phyloP scores from a whole-genome alignment of 2,888 invertebrate genomes.

The Cryptus viduatorius region DNA sequence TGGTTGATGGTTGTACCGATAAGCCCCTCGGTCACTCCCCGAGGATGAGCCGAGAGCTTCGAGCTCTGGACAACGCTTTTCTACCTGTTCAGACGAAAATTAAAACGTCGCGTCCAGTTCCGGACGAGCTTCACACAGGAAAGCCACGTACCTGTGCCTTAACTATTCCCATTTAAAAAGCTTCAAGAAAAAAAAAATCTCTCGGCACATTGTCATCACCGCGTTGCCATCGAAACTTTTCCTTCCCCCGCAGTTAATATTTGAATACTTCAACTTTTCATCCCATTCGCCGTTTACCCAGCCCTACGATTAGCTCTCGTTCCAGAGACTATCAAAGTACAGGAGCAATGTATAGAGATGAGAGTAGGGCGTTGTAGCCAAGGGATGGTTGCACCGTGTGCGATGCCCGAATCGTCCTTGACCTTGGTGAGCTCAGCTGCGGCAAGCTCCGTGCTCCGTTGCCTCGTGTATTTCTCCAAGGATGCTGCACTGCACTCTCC shows the following conservation, averaged over 20 bases:
- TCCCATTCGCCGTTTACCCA: slow-evolving; percentile 38
- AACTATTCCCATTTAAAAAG: neutral
- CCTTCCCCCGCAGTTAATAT: slow-evolving; percentile 27
- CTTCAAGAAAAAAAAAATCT: slow-evolving; percentile 10
- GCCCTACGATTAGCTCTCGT: slow-evolving; percentile 5
- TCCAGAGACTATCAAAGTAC: slow-evolving; percentile 23
- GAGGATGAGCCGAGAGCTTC: slow-evolving; percentile 38
- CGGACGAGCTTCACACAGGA: neutral
- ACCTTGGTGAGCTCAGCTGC: slow-evolving; percentile 76
- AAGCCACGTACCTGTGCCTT: too few relatives aligned
- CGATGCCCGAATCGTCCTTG: slow-evolving; percentile 76
- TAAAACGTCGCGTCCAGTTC: slow-evolving; percentile 45
- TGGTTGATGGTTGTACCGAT: slow-evolving; percentile 61
- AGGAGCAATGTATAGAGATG: slow-evolving; percentile 1
- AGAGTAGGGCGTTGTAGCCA: too few relatives aligned
- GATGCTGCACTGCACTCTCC: slow-evolving; percentile 72
- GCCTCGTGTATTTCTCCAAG: slow-evolving; percentile 70
- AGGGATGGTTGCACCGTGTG: slow-evolving; percentile 43
- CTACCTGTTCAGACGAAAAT: slow-evolving; percentile 49
- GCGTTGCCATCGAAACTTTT: slow-evolving; percentile 7
- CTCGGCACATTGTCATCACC: slow-evolving; percentile 11
- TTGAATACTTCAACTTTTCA: slow-evolving; percentile 43
- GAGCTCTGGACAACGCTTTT: slow-evolving; percentile 32
- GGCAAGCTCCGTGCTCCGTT: slow-evolving; percentile 60
- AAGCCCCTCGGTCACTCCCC: slow-evolving; percentile 63